A percentile compares a stretch with the other conserved stretches of the same genome.
Evolutionary conservation across 1,140 invertebrate species (phyloP).

Genomic region (Archivesica marissinica): DNA sequence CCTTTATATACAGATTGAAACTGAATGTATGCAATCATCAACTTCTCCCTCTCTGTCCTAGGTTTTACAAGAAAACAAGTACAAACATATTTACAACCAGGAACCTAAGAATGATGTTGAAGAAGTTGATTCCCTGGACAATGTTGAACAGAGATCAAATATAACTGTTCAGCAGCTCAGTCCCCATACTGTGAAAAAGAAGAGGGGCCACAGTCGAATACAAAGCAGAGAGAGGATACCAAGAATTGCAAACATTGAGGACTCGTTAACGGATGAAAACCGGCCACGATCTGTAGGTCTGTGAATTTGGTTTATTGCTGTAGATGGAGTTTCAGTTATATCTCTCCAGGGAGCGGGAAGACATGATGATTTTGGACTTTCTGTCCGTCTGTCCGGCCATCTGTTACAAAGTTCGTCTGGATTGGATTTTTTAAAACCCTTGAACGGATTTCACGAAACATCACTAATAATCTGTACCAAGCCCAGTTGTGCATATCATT

Average conservation of each 20-base stretch:
- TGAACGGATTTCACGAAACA: no score
- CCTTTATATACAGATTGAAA: no score
- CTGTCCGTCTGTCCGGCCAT: no score
- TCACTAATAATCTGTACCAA: no score
- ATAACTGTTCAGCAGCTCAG: constrained; percentile 3
- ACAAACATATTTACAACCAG: not conserved
- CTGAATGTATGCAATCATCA: no score
- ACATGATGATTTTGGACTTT: no score
- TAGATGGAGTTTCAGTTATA: no score
- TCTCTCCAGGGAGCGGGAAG: no score
- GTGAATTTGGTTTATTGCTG: no score
- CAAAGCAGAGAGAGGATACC: constrained; percentile 46
- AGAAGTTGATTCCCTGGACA: not conserved
- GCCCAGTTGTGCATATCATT: no score
- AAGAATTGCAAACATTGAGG: constrained; percentile 42
- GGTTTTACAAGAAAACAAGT: constrained; percentile 23
- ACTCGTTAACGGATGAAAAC: constrained; percentile 26
- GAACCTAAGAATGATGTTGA: not conserved
- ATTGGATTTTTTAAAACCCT: no score
- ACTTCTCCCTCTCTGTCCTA: not conserved
- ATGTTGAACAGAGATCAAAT: not conserved
- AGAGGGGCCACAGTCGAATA: constrained; percentile 36
- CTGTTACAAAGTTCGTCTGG: no score
- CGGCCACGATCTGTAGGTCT: not conserved
- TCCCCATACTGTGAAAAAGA: constrained; percentile 33